phyloP scores from a whole-genome alignment of 35 echinoderm and acorn worm genomes.

The Anneissia japonica region DNA sequence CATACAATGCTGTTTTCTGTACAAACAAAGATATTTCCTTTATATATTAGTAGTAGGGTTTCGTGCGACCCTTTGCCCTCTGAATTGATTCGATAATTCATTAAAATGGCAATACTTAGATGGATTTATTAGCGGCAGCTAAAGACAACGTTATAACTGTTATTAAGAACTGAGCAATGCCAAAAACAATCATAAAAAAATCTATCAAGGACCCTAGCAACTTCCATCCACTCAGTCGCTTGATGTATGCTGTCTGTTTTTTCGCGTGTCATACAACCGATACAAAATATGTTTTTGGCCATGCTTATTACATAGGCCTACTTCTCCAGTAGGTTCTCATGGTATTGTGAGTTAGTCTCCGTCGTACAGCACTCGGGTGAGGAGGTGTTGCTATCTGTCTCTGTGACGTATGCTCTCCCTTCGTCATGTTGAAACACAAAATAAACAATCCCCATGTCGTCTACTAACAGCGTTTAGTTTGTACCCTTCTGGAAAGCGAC shows the following conservation, averaged over 20 bases:
- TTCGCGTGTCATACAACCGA: neutral
- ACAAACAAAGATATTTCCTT: too few relatives aligned
- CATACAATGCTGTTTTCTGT: too few relatives aligned
- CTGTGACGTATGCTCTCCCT: neutral
- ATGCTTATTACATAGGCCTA: slow-evolving; percentile 3
- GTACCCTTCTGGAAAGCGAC: neutral
- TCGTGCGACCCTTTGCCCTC: too few relatives aligned
- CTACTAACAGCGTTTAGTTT: too few relatives aligned
- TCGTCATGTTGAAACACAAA: slow-evolving; percentile 76
- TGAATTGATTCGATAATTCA: too few relatives aligned
- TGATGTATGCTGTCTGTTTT: slow-evolving; percentile 35
- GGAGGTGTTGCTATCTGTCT: neutral
- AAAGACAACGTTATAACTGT: too few relatives aligned
- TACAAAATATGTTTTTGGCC: neutral
- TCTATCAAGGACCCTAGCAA: slow-evolving; percentile 28
- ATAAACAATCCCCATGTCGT: slow-evolving; percentile 45
- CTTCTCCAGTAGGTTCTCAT: neutral
- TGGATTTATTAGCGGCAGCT: too few relatives aligned
- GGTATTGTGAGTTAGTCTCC: neutral
- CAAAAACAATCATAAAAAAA: neutral
- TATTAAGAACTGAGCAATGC: too few relatives aligned
- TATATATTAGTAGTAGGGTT: too few relatives aligned
- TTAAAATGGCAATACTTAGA: too few relatives aligned
- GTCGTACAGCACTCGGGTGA: neutral
- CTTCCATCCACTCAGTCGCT: slow-evolving; percentile 60